Conservation (phyloP, 2,113 vertebrate species). For the Otolemur garnettii region DNA sequence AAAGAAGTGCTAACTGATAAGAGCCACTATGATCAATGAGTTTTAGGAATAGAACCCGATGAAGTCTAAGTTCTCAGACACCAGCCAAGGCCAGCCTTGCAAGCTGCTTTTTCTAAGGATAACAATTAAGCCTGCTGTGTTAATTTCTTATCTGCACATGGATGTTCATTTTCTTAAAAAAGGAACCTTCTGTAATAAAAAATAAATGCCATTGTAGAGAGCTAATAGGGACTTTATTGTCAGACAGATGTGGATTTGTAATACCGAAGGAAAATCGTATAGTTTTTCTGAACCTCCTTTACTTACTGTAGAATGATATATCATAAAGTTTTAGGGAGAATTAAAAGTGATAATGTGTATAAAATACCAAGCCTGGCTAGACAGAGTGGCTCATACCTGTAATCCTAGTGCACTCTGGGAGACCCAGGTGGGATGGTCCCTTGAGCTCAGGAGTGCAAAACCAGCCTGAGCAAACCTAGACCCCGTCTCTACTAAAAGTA, state of each 20-base stretch:
- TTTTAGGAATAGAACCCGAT: neutral
- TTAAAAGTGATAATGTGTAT: neutral
- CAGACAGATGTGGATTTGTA: constrained; percentile 2
- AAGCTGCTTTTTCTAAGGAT: constrained; percentile 26
- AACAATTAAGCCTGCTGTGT: neutral
- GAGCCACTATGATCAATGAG: neutral
- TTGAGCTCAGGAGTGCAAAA: too few relatives aligned
- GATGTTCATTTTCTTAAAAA: constrained; percentile 15
- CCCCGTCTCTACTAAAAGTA: too few relatives aligned
- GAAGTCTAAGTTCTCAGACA: constrained; percentile 28
- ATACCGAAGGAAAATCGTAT: neutral
- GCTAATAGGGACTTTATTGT: constrained; percentile 7
- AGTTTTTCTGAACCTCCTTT: constrained; percentile 53
- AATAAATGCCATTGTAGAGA: constrained; percentile 39
- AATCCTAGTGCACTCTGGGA: too few relatives aligned
- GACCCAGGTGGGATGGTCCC: too few relatives aligned
- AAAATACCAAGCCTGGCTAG: neutral
- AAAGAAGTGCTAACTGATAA: neutral
- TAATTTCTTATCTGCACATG: neutral
- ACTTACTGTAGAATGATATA: neutral
- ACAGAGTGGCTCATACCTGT: too few relatives aligned
- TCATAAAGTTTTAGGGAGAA: constrained; percentile 3
- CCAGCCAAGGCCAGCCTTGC: neutral
- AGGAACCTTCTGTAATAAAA: constrained; percentile 55
- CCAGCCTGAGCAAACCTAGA: too few relatives aligned